Percentiles rank a stretch among this genome's conserved stretches.
phyloP scores from a whole-genome alignment of 2,888 invertebrate genomes.

The Homarus gammarus region DNA sequence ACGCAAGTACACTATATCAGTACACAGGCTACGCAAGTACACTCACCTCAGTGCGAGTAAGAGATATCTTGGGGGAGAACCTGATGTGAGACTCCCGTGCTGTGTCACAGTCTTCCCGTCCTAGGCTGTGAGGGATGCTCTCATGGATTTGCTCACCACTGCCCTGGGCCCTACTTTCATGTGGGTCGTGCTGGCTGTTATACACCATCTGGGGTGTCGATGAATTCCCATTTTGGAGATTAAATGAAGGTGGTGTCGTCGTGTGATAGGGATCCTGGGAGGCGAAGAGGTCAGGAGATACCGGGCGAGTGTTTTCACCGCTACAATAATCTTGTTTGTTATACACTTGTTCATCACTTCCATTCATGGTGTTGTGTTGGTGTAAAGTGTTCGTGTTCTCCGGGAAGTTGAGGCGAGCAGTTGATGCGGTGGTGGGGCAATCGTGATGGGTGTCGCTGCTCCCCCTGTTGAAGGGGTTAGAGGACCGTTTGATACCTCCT shows the following conservation, averaged over 20 bases:
- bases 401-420: background rate
- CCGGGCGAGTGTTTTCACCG: background rate
- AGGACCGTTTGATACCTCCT: background rate
- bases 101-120: background rate
- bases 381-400: background rate
- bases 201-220: background rate
- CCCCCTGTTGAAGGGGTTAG: background rate
- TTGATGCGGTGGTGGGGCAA: background rate
- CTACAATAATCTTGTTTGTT: too few species aligned
- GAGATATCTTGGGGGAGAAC: slow-evolving; percentile 14
- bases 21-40: background rate
- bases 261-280: slow-evolving; percentile 1
- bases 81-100: background rate
- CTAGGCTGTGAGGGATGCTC: background rate
- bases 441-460: background rate
- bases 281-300: slow-evolving; percentile 18
- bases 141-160: background rate
- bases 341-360: background rate
- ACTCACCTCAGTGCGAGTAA: slow-evolving; percentile 23
- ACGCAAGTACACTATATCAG: too few species aligned
- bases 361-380: background rate
- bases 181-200: background rate
- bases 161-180: background rate
- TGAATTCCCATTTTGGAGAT: background rate
- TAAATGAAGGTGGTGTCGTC: background rate